Evolutionary conservation across 2,888 invertebrate species (phyloP).

Genomic region (Folsomia candida): DNA sequence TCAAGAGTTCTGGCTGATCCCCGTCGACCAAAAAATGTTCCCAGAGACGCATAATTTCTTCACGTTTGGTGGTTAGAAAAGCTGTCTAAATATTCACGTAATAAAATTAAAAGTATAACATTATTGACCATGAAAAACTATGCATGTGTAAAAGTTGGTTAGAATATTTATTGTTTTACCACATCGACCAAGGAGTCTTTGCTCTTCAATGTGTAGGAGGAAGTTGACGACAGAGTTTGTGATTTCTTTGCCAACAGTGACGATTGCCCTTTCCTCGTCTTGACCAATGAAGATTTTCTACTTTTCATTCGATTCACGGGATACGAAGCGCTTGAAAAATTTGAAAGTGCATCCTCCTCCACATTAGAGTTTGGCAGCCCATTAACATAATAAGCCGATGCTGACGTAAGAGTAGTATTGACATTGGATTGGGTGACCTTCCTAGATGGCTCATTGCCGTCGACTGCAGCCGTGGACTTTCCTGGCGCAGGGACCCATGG

Average conservation of each 20-base stretch:
- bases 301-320: neutral
- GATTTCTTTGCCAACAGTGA: neutral
- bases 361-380: no score
- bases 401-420: no score
- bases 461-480: conserved; percentile 28
- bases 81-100: conserved; percentile 25
- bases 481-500: conserved; percentile 47
- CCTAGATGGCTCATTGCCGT: no score
- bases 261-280: neutral
- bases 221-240: neutral
- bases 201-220: conserved; percentile 29
- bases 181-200: conserved; percentile 49
- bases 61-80: conserved; percentile 40
- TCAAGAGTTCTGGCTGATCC: conserved; percentile 29
- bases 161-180: no score
- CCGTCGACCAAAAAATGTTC: conserved; percentile 31
- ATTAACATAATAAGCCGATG: neutral
- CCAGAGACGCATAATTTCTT: conserved; percentile 45
- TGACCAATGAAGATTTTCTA: neutral
- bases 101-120: neutral
- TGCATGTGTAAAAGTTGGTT: no score
- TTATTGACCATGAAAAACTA: neutral
- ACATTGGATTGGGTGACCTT: no score
- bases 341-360: no score
- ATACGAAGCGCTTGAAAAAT: neutral